Percentiles rank a stretch among this genome's conserved stretches.
Conservation (phyloP, 2,797 vertebrate genomes). For the Oreochromis mossambicus region DNA sequence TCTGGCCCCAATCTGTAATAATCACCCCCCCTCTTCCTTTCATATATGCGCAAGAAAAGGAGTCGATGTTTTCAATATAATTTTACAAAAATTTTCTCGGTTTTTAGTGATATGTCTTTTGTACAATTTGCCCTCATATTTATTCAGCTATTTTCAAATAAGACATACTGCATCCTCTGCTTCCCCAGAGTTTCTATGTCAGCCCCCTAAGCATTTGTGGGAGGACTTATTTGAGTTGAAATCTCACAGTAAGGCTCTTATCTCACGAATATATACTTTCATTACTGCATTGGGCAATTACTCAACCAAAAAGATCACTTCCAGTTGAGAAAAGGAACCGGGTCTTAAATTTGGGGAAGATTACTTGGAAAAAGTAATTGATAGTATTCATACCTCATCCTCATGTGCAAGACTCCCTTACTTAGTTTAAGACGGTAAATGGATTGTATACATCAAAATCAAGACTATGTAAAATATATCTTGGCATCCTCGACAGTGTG, state of each 20-base stretch:
- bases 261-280: not conserved
- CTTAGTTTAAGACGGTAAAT: not conserved
- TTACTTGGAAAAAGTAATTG: not conserved
- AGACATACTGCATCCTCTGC: not conserved
- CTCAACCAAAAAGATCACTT: not conserved
- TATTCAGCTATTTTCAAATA: not conserved
- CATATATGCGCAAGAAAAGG: not conserved
- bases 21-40: not conserved
- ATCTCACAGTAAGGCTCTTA: not conserved
- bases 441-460: too few species aligned
- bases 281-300: not conserved
- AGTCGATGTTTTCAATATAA: not conserved
- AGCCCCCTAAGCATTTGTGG: not conserved
- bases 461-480: not conserved
- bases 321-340: not conserved
- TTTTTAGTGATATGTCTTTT: not conserved
- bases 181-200: not conserved
- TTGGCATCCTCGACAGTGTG: rapidly evolving
- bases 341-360: not conserved
- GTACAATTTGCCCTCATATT: not conserved
- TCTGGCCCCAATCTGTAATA: not conserved
- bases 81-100: not conserved
- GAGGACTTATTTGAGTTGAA: not conserved
- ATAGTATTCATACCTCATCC: not conserved
- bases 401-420: not conserved